These are phyloP conservation scores for Bembecia ichneumoniformis DNA, from an alignment of 2,888 invertebrate genomes.

Conservation along the genomic window DNA sequence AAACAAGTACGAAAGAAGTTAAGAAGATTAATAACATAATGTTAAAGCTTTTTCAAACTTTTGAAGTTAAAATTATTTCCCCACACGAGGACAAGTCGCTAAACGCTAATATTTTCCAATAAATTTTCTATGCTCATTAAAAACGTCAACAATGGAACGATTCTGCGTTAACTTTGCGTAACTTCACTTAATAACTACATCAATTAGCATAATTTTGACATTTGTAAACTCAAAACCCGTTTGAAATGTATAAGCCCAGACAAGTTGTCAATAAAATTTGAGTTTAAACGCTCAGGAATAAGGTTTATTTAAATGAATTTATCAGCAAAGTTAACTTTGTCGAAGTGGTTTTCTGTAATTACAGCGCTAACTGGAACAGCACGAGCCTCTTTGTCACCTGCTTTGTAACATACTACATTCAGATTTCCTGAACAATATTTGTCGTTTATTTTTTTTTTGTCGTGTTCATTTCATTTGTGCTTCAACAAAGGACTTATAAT, in stretches of 20 bases:
- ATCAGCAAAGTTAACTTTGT: conserved; percentile 18
- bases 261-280: conserved; percentile 11
- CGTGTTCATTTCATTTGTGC: conserved; percentile 30
- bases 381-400: conserved; percentile 32
- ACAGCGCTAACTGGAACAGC: conserved; percentile 39
- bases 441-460: conserved; percentile 31
- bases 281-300: conserved; percentile 17
- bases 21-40: no score
- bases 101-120: conserved; percentile 29
- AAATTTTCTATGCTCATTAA: conserved; percentile 26
- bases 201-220: conserved; percentile 18
- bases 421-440: conserved; percentile 34
- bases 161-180: conserved; percentile 27
- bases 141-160: conserved; percentile 9
- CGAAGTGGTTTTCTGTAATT: conserved; percentile 32
- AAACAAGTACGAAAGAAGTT: no score
- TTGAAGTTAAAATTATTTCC: neutral
- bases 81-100: neutral
- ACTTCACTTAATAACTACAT: conserved; percentile 35
- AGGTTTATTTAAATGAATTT: conserved; percentile 17
- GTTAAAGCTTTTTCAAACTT: no score
- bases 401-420: conserved; percentile 33
- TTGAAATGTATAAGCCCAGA: no score
- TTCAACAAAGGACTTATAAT: conserved; percentile 29
- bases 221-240: conserved; percentile 16